Percentiles rank a stretch among this genome's conserved stretches.
These are phyloP conservation scores for Amphipyra berbera DNA, from an alignment of 2,888 invertebrate species.

Conservation along the genomic window DNA sequence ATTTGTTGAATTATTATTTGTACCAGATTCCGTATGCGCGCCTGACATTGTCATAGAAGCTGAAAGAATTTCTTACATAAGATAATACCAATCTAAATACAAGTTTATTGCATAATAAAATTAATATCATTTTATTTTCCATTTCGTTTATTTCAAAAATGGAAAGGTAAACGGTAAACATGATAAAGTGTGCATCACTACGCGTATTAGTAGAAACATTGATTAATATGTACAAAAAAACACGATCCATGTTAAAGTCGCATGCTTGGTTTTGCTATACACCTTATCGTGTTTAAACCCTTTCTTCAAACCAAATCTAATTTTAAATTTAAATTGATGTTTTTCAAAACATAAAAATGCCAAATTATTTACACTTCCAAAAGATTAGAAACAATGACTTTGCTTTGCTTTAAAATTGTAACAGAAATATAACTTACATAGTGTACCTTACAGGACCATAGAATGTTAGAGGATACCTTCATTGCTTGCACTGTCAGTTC, in stretches of 20 bases:
- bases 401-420: constrained; percentile 81
- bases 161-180: constrained; percentile 66
- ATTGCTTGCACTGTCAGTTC: constrained; percentile 86
- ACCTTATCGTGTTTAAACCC: constrained; percentile 82
- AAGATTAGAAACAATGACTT: constrained; percentile 75
- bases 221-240: constrained; percentile 68
- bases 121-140: not conserved
- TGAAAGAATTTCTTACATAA: constrained; percentile 75
- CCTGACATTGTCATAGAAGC: constrained; percentile 93
- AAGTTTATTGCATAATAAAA: not conserved
- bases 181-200: constrained; percentile 77
- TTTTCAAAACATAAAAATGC: constrained; percentile 68
- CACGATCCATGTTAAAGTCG: constrained; percentile 69
- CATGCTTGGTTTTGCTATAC: constrained; percentile 78
- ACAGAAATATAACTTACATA: constrained; percentile 85
- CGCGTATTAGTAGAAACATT: constrained; percentile 70
- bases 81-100: constrained; percentile 11
- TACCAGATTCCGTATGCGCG: constrained; percentile 89
- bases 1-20: constrained; percentile 82
- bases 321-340: constrained; percentile 38
- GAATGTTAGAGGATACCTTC: constrained; percentile 88
- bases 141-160: not conserved
- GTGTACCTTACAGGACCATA: constrained; percentile 84
- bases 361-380: constrained; percentile 71
- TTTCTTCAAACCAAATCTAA: constrained; percentile 57